phyloP scores from a whole-genome alignment of 2,888 invertebrate genomes.

The Chrysolina americana region DNA sequence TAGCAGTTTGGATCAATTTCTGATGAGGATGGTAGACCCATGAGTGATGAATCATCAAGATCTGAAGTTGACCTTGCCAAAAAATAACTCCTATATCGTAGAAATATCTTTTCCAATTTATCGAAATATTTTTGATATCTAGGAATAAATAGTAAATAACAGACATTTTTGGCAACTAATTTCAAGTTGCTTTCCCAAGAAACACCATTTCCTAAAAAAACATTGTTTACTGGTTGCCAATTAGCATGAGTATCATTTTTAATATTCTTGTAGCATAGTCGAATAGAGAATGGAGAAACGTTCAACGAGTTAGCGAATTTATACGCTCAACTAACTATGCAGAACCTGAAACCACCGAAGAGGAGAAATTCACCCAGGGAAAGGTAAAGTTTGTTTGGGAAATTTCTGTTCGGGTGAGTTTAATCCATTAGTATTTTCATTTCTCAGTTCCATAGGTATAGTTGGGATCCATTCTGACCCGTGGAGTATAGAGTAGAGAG shows the following conservation, averaged over 20 bases:
- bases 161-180: no score
- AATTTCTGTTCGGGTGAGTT: slow-evolving; percentile 1
- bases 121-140: no score
- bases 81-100: no score
- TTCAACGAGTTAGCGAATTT: slow-evolving; percentile 69
- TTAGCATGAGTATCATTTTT: neutral
- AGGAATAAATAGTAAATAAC: no score
- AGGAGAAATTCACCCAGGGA: slow-evolving; percentile 47
- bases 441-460: neutral
- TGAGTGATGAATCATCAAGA: no score
- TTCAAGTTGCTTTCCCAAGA: no score
- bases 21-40: no score
- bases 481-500: neutral
- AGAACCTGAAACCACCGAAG: slow-evolving; percentile 66
- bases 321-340: slow-evolving; percentile 70
- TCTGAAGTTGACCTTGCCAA: no score
- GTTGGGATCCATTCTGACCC: neutral
- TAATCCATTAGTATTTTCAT: slow-evolving; percentile 12
- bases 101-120: no score
- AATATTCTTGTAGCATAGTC: slow-evolving; percentile 25
- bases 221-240: no score
- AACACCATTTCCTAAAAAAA: no score
- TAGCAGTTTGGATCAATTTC: no score
- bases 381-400: slow-evolving; percentile 4
- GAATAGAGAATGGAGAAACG: slow-evolving; percentile 69